Percentiles rank a stretch among this genome's conserved stretches.
phyloP scores from a whole-genome alignment of 2,797 vertebrate genomes.

The Lacerta agilis region DNA sequence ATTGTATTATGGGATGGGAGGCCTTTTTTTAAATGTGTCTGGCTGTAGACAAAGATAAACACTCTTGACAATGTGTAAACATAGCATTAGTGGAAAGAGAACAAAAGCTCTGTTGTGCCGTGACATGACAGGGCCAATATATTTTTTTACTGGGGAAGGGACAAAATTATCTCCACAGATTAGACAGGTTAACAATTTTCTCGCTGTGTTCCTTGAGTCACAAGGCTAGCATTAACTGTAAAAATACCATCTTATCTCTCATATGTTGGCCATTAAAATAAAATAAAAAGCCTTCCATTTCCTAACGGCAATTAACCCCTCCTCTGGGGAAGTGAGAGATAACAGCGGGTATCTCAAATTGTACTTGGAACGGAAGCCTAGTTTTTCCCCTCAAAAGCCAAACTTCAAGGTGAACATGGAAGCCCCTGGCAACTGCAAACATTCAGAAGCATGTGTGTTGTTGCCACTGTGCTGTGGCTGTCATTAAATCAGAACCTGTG shows the following conservation, averaged over 20 bases:
- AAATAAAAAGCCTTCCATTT: neutral
- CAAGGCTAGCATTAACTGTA: constrained; percentile 16
- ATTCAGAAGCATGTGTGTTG: neutral
- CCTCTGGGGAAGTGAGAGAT: too few species aligned
- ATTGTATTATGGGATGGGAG: constrained; percentile 51
- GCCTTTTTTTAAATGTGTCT: neutral
- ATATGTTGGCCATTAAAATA: neutral
- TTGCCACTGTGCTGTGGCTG: neutral
- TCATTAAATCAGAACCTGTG: neutral
- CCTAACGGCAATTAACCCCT: constrained; percentile 9
- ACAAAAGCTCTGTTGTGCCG: constrained; percentile 37
- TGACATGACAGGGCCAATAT: constrained; percentile 35
- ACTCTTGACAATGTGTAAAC: constrained; percentile 39
- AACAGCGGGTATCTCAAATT: too few species aligned
- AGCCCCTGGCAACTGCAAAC: neutral
- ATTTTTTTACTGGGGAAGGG: constrained; percentile 13
- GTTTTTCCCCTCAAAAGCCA: neutral
- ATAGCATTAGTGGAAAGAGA: constrained; percentile 40
- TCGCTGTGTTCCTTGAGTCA: constrained; percentile 29
- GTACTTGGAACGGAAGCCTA: neutral
- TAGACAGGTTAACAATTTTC: constrained; percentile 8
- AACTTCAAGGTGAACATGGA: neutral
- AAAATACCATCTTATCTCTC: neutral
- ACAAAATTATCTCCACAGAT: constrained; percentile 42
- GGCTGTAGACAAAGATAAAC: constrained; percentile 21